Conservation (phyloP, 2,888 invertebrate genomes). For the Agapostemon virescens region DNA sequence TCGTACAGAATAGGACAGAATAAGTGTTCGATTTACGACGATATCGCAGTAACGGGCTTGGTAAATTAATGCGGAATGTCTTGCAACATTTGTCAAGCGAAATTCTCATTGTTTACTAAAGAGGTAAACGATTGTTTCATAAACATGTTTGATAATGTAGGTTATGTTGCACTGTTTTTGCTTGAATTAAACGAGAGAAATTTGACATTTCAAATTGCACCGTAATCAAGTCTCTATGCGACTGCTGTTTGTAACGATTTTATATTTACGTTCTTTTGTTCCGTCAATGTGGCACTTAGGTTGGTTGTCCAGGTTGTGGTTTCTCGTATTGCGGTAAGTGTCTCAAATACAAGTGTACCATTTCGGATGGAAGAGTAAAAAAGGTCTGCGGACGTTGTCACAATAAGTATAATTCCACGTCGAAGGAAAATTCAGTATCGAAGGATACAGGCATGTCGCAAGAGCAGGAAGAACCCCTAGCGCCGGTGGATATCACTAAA, state of each 20-base stretch:
- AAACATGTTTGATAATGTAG: constrained; percentile 17
- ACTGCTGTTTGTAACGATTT: constrained; percentile 5
- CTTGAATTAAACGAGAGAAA: background rate
- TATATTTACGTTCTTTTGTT: constrained; percentile 16
- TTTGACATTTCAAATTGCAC: background rate
- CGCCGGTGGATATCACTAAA: constrained; percentile 73
- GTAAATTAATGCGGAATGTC: constrained; percentile 82
- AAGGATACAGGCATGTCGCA: constrained; percentile 45
- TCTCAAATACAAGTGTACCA: constrained; percentile 86
- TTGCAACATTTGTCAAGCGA: constrained; percentile 87
- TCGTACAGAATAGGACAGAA: background rate
- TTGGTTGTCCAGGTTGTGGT: constrained; percentile 91
- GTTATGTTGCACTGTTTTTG: constrained; percentile 23
- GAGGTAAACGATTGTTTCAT: constrained; percentile 82
- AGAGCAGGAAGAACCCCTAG: constrained; percentile 60
- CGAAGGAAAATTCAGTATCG: constrained; percentile 46
- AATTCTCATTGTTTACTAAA: constrained; percentile 87
- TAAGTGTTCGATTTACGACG: constrained; percentile 18
- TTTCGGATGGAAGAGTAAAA: constrained; percentile 84
- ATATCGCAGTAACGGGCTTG: background rate
- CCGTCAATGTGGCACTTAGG: constrained; percentile 81
- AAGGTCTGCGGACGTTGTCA: constrained; percentile 86
- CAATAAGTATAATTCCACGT: constrained; percentile 74
- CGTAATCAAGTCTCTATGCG: background rate
- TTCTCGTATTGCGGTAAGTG: constrained; percentile 92